phyloP scores from a whole-genome alignment of 2,888 invertebrate genomes.

The Sycophila texana region DNA sequence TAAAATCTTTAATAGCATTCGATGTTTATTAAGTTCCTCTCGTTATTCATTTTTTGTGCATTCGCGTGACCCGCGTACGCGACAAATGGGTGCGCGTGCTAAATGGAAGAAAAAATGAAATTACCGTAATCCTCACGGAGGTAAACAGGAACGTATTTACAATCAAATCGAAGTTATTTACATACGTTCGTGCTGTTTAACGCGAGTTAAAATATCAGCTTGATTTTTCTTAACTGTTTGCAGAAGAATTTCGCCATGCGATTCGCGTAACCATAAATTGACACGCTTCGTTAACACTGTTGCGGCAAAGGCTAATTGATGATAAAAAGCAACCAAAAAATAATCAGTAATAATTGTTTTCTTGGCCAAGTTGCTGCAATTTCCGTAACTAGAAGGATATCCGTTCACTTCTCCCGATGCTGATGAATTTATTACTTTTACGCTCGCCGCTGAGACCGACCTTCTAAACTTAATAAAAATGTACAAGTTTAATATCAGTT shows the following conservation, averaged over 20 bases:
- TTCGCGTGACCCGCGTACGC: too few relatives aligned
- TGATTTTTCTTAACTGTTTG: background rate
- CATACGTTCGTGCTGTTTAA: too few relatives aligned
- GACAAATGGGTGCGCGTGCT: too few relatives aligned
- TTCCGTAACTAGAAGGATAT: conserved; percentile 27
- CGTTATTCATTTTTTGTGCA: too few relatives aligned
- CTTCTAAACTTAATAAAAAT: too few relatives aligned
- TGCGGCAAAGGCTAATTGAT: conserved; percentile 15
- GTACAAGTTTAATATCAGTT: background rate
- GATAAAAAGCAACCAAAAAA: background rate
- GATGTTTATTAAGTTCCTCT: too few relatives aligned
- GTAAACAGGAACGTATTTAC: background rate
- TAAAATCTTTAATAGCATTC: too few relatives aligned
- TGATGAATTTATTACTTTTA: background rate
- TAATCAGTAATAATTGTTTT: conserved; percentile 30
- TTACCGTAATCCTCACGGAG: too few relatives aligned
- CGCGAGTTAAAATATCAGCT: background rate
- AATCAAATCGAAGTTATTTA: background rate
- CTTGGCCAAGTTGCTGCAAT: conserved; percentile 30
- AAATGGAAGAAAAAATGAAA: too few relatives aligned
- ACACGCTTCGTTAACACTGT: conserved; percentile 33
- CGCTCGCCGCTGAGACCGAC: too few relatives aligned
- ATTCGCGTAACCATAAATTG: conserved; percentile 17
- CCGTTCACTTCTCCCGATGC: background rate
- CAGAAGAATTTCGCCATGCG: background rate